Evolutionary conservation across 2,797 vertebrate genomes (phyloP).

Genomic region (Cephalopachus bancanus): DNA sequence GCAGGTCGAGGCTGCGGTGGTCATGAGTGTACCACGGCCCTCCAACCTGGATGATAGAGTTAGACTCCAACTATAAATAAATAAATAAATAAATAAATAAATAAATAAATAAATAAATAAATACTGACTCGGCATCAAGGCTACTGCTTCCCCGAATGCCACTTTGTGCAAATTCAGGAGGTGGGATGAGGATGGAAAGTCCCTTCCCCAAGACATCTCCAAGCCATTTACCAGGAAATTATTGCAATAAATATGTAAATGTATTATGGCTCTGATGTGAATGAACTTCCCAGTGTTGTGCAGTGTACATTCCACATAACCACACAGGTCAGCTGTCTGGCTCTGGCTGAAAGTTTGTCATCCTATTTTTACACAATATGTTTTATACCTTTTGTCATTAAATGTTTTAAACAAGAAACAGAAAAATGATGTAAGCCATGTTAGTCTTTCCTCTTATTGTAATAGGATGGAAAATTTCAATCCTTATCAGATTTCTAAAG

Average conservation of each 20-base stretch:
- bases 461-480: not conserved
- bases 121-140: not conserved
- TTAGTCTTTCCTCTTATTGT: not conserved
- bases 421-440: not conserved
- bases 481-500: slow-evolving; percentile 22
- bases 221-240: not conserved
- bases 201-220: not conserved
- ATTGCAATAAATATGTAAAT: not conserved
- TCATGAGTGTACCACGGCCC: no score
- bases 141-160: not conserved
- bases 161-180: not conserved
- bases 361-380: not conserved
- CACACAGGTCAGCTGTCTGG: not conserved
- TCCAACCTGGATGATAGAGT: no score
- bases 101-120: not conserved
- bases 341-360: not conserved
- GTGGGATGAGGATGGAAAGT: accelerated
- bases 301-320: not conserved
- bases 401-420: slow-evolving; percentile 22
- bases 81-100: no score
- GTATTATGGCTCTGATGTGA: not conserved
- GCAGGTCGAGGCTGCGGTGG: no score
- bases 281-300: no score
- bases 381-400: not conserved
- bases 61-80: no score